Conservation (phyloP, 2,797 vertebrate species). For the Cyprinodon diabolis region DNA sequence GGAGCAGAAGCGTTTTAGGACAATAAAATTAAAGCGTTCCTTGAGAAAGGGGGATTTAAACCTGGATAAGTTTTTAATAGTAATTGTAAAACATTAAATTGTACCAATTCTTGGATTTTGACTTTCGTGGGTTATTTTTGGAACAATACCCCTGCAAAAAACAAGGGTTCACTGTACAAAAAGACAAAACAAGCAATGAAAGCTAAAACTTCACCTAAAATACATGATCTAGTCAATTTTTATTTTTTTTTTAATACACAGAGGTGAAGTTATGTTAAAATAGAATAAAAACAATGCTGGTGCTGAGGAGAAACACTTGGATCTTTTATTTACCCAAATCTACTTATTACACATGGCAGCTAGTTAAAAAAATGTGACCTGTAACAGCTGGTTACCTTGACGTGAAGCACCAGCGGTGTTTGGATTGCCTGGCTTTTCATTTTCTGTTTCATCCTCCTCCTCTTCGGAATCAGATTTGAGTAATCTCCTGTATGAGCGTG, state of each 20-base stretch:
- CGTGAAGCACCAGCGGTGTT: constrained; percentile 22
- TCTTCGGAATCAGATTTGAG: constrained; percentile 83
- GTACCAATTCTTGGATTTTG: too few relatives aligned
- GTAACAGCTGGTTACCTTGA: constrained; percentile 44
- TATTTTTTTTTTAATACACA: background rate
- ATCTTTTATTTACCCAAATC: background rate
- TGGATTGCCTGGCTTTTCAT: constrained; percentile 46
- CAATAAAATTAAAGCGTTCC: too few relatives aligned
- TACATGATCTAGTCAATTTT: background rate
- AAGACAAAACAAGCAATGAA: too few relatives aligned
- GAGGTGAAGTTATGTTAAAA: background rate
- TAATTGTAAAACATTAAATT: too few relatives aligned
- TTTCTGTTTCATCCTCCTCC: constrained; percentile 47
- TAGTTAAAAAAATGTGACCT: background rate
- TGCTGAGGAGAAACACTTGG: background rate
- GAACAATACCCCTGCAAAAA: too few relatives aligned
- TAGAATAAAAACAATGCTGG: background rate
- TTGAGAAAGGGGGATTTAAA: too few relatives aligned
- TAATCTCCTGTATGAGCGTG: constrained; percentile 88
- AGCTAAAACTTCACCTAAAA: background rate
- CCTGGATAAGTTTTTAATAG: too few relatives aligned
- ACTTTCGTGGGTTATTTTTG: too few relatives aligned
- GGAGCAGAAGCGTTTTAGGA: too few relatives aligned
- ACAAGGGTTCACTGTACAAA: too few relatives aligned
- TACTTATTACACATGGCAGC: too few relatives aligned